phyloP scores from a whole-genome alignment of 2,888 invertebrate species.

The Himalopsyche anomala region DNA sequence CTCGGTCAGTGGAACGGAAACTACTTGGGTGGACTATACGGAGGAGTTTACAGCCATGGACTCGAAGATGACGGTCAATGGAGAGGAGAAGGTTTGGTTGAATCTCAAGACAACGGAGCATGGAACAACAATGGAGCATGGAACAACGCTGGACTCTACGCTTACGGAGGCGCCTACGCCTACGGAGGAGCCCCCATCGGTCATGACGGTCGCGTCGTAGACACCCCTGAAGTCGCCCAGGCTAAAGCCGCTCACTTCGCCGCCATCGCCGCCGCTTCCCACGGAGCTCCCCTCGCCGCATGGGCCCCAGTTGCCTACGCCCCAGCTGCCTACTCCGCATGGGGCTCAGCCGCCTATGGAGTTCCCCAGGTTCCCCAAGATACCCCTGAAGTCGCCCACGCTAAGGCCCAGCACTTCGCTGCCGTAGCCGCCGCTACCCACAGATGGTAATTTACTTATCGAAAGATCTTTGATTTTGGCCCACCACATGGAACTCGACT shows the following conservation, averaged over 20 bases:
- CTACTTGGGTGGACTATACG: slow-evolving; percentile 27
- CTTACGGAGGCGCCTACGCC: slow-evolving; percentile 51
- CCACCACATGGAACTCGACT: too few species aligned
- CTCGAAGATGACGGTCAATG: slow-evolving; percentile 50
- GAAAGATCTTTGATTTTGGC: too few species aligned
- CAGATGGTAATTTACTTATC: too few species aligned
- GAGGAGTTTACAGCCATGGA: slow-evolving; percentile 45
- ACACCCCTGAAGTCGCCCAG: slow-evolving; percentile 79
- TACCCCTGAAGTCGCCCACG: slow-evolving; percentile 45
- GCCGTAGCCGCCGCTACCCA: slow-evolving; percentile 57
- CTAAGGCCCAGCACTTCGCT: slow-evolving; percentile 48
- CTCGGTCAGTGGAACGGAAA: slow-evolving; percentile 27
- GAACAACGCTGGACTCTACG: slow-evolving; percentile 47
- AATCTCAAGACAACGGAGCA: slow-evolving; percentile 51
- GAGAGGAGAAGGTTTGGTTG: slow-evolving; percentile 53
- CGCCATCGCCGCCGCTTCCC: slow-evolving; percentile 68
- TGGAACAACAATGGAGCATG: slow-evolving; percentile 43
- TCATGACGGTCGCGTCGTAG: slow-evolving; percentile 78
- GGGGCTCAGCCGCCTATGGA: not conserved
- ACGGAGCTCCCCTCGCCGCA: not conserved
- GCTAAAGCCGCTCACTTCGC: slow-evolving; percentile 79
- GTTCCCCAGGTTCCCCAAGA: slow-evolving; percentile 38
- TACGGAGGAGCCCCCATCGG: slow-evolving; percentile 67
- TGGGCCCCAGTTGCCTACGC: slow-evolving; percentile 9
- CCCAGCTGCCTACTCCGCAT: slow-evolving; percentile 22